Percentiles rank a stretch among this genome's conserved stretches.
phyloP scores from a whole-genome alignment of 2,888 invertebrate genomes.

The Ferrisia virgata region DNA sequence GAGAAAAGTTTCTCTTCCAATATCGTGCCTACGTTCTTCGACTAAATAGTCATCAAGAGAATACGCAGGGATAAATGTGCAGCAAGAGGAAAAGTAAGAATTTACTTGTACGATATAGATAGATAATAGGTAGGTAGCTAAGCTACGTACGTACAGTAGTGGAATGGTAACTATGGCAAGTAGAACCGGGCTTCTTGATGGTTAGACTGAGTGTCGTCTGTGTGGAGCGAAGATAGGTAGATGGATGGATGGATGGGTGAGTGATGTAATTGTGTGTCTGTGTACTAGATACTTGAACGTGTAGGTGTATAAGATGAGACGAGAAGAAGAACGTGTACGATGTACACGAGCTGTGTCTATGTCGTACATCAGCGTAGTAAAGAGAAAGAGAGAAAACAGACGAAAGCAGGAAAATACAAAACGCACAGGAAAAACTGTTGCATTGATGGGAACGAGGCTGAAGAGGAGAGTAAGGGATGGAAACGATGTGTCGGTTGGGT shows the following conservation, averaged over 20 bases:
- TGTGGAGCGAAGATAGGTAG: no score
- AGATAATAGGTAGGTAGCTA: no score
- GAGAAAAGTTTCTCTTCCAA: background rate
- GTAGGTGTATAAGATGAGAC: background rate
- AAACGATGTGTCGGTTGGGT: background rate
- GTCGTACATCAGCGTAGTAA: background rate
- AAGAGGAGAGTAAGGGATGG: background rate
- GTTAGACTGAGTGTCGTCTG: no score
- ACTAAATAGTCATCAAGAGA: slow-evolving; percentile 8
- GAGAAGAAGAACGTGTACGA: background rate
- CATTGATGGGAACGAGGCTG: background rate
- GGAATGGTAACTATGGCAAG: no score
- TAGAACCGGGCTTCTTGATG: no score
- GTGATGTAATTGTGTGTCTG: no score
- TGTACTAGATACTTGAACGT: no score
- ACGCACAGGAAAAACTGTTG: slow-evolving; percentile 12
- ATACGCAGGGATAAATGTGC: background rate
- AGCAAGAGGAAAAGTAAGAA: background rate
- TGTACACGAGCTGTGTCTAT: background rate
- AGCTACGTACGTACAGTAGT: no score
- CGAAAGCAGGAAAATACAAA: background rate
- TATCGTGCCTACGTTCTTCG: background rate
- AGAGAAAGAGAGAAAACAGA: background rate
- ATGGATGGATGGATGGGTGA: no score
- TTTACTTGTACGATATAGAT: background rate